Evolutionary conservation across 2,113 vertebrate species (phyloP).

Genomic region (Melospiza georgiana): DNA sequence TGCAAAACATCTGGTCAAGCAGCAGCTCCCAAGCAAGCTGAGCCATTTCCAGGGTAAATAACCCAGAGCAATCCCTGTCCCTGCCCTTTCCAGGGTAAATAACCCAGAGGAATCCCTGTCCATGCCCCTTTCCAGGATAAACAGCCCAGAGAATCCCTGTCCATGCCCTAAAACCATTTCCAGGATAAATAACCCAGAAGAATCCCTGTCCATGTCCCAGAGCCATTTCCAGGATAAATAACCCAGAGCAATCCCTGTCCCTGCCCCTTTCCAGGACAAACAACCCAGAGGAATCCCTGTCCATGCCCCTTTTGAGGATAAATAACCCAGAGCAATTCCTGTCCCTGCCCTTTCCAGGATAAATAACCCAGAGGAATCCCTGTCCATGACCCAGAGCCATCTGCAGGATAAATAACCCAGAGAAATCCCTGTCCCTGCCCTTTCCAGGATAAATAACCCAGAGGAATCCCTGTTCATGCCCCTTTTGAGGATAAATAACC

Average conservation of each 20-base stretch:
- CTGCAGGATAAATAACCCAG: not conserved
- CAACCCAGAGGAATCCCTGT: not conserved
- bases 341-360: not conserved
- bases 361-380: not conserved
- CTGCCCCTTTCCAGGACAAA: too few relatives aligned
- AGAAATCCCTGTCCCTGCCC: not conserved
- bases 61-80: not conserved
- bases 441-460: accelerated
- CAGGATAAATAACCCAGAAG: too few relatives aligned
- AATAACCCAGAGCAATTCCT: not conserved
- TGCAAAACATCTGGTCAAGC: accelerated
- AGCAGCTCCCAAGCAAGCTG: not conserved
- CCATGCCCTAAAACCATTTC: too few relatives aligned
- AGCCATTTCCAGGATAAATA: not conserved
- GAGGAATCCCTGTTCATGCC: not conserved
- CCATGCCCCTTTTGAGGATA: not conserved
- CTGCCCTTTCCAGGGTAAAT: too few relatives aligned
- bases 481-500: too few relatives aligned
- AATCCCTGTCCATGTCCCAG: too few relatives aligned
- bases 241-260: not conserved
- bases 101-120: too few relatives aligned
- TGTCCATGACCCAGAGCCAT: not conserved
- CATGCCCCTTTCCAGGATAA: too few relatives aligned
- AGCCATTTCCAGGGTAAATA: not conserved
- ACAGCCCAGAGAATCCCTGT: too few relatives aligned